phyloP scores from a whole-genome alignment of 2,888 invertebrate genomes.

The Pterostichus madidus region DNA sequence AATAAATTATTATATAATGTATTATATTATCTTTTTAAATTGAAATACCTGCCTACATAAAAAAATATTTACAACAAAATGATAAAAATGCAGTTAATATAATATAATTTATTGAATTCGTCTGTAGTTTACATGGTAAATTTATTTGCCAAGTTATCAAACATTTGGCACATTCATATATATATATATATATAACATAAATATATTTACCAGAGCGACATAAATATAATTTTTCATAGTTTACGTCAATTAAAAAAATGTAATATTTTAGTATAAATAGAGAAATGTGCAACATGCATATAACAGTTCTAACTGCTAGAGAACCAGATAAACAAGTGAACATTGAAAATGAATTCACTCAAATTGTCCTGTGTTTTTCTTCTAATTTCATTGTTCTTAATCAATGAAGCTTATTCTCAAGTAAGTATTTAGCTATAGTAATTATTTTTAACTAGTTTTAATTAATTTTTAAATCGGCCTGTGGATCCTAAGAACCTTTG shows the following conservation, averaged over 20 bases:
- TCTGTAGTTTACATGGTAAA: background rate
- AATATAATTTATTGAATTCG: conserved; percentile 6
- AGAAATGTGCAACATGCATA: too few relatives aligned
- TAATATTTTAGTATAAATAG: too few relatives aligned
- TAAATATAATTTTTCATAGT: too few relatives aligned
- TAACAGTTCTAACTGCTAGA: too few relatives aligned
- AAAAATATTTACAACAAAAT: background rate
- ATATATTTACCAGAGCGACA: too few relatives aligned
- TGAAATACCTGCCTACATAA: background rate
- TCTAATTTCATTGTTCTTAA: background rate
- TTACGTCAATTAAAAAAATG: too few relatives aligned
- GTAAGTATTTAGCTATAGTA: background rate
- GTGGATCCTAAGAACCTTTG: too few relatives aligned
- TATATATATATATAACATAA: too few relatives aligned
- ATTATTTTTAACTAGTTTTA: background rate
- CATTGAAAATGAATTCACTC: background rate
- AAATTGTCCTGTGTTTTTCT: background rate
- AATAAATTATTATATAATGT: background rate
- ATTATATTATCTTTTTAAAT: background rate
- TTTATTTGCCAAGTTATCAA: background rate
- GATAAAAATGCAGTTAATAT: conserved; percentile 10
- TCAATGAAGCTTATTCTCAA: background rate
- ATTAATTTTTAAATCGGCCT: too few relatives aligned
- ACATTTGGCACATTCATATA: too few relatives aligned
- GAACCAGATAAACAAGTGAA: background rate